phyloP scores from a whole-genome alignment of 2,113 vertebrate species.

The Saguinus midas region DNA sequence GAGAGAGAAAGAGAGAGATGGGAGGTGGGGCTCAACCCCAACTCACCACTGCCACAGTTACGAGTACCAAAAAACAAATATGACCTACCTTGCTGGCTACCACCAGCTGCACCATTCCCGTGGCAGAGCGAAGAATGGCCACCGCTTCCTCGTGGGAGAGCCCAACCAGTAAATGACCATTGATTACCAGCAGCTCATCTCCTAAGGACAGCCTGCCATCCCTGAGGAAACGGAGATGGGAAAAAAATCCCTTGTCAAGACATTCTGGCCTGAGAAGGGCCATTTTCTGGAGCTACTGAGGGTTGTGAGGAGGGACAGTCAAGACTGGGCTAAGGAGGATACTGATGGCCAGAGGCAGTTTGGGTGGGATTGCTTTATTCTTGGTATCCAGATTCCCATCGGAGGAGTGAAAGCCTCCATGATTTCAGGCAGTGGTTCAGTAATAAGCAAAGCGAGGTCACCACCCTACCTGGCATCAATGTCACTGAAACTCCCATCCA shows the following conservation, averaged over 20 bases:
- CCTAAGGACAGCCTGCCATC: slow-evolving; percentile 93
- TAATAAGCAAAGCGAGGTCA: not conserved
- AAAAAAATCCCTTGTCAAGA: slow-evolving; percentile 54
- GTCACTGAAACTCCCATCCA: not conserved
- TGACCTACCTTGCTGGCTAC: slow-evolving; percentile 93
- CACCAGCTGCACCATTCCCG: slow-evolving; percentile 93
- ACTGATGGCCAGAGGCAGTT: too few relatives aligned
- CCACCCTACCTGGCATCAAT: not conserved
- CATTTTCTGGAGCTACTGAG: not conserved
- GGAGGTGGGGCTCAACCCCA: not conserved
- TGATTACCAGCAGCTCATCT: slow-evolving; percentile 96
- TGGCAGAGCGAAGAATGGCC: slow-evolving; percentile 89
- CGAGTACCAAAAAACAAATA: not conserved
- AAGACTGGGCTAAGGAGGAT: not conserved
- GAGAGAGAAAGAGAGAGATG: too few relatives aligned
- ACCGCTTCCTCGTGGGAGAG: slow-evolving; percentile 97
- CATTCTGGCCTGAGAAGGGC: not conserved
- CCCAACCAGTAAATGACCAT: slow-evolving; percentile 93
- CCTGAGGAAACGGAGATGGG: slow-evolving; percentile 83
- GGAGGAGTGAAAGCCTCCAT: not conserved
- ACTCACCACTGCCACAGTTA: not conserved
- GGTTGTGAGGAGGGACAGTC: not conserved
- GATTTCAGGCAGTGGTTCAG: not conserved
- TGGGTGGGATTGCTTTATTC: not conserved
- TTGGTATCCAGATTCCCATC: not conserved